Base-by-base conservation (phyloP, 2,888 invertebrate genomes). In the Trypoxylon attenuatum region DNA sequence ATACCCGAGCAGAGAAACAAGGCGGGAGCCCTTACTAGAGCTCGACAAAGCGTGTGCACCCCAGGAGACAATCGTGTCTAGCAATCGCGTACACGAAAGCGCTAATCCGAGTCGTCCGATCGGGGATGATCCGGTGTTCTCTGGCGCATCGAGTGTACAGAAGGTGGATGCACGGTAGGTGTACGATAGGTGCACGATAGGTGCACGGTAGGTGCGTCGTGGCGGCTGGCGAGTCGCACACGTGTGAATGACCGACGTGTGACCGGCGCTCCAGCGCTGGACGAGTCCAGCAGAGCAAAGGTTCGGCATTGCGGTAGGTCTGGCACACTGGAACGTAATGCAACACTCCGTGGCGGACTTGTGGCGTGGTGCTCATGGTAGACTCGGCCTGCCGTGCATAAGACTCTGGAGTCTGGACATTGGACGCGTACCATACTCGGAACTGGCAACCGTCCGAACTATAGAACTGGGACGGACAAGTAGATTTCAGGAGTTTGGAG, bases 231-330 rank as follows among this genome's bases (percentile, higher is more conserved):
- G 19, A 65, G 55, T 63, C 64, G 60, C 69, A 55, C 60, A 61
- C 64, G 77, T 80, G 82, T 79, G 80, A 82, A 82, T 79, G 78
- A 79, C 76, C 82, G 77, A 82, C 79, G 81, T 78, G 78, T 60
- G 77, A 79, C 64, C 75, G 77, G 80, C 69, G 59, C 56, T 72
- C 67, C 63, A n/a, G n/a, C 60, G 68, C 64, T 69, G 66, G 69
- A 68, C 67, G 65, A 68, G 73, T 77, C 71, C 73, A 77, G n/a
- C n/a, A n/a, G 75, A 77, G 73, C 72, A 69, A 79, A 75, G 77
- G 75, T 80, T 79, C 72, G 73, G 75, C 70, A 76, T 82, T 82
- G 82, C 79, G 82, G 82, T 82, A 82, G 82, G 82, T 82, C 82
- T 75, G 77, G 80, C 76, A 76, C 72, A 60, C 71, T 46, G 76